Percentiles rank a stretch among this genome's conserved stretches.
phyloP scores from a whole-genome alignment of 1,140 invertebrate genomes.

The Condylostylus longicornis region DNA sequence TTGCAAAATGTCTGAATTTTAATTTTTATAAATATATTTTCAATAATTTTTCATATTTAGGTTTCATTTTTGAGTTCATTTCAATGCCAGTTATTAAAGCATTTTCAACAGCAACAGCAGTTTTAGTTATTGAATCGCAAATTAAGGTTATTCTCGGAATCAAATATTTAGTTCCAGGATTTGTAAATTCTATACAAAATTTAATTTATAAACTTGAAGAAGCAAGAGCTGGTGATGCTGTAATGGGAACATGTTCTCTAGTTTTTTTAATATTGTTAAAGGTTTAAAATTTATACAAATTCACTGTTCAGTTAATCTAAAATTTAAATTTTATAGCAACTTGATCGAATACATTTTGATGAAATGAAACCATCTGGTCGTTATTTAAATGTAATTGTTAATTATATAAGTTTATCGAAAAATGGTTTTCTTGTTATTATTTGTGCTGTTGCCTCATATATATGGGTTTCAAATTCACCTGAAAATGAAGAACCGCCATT shows the following conservation, averaged over 20 bases:
- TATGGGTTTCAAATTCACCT: conserved; percentile 19
- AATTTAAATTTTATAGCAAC: not conserved
- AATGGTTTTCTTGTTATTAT: conserved; percentile 66
- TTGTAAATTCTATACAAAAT: conserved; percentile 53
- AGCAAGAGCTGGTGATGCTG: conserved; percentile 46
- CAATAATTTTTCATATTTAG: conserved; percentile 34
- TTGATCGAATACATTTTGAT: conserved; percentile 11
- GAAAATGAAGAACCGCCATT: conserved; percentile 12
- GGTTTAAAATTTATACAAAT: conserved; percentile 36
- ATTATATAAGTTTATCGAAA: conserved; percentile 56
- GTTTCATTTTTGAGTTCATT: conserved; percentile 88
- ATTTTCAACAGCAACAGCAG: conserved; percentile 85
- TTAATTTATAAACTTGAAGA: conserved; percentile 47
- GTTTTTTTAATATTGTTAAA: conserved; percentile 49
- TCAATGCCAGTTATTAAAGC: conserved; percentile 87
- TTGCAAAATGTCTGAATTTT: no score
- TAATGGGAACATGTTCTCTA: conserved; percentile 56
- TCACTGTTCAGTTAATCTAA: not conserved
- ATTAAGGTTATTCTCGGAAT: conserved; percentile 71
- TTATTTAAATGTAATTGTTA: conserved; percentile 39
- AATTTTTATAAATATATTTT: no score
- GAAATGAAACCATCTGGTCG: conserved; percentile 30
- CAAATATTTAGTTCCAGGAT: conserved; percentile 54
- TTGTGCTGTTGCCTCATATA: conserved; percentile 47
- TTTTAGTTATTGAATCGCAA: conserved; percentile 82